Percentiles rank a stretch among this genome's conserved stretches.
Evolutionary conservation across 2,797 vertebrate species (phyloP).

Genomic region (Tamandua tetradactyla): DNA sequence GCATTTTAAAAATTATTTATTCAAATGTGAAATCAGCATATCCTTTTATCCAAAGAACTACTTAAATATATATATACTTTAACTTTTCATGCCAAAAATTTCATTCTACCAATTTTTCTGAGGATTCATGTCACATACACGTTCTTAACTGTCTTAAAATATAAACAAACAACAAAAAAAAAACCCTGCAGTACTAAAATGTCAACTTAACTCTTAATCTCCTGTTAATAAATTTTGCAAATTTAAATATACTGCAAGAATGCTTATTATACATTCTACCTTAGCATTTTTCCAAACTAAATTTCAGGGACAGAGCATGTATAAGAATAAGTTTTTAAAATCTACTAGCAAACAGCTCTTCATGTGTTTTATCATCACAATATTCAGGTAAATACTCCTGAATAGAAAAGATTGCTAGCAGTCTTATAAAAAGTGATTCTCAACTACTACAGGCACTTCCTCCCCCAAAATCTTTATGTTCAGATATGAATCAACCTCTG

Average conservation of each 20-base stretch:
- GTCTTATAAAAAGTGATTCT: neutral
- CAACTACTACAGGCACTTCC: neutral
- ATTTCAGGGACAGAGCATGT: neutral
- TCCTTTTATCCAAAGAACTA: neutral
- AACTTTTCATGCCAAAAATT: neutral
- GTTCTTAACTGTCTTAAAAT: neutral
- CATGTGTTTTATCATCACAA: neutral
- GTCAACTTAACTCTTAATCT: neutral
- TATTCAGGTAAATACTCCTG: neutral
- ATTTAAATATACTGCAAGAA: neutral
- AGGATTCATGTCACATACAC: neutral
- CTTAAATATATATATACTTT: neutral
- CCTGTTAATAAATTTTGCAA: neutral
- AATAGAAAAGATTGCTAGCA: neutral
- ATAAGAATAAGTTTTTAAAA: neutral
- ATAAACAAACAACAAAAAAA: neutral
- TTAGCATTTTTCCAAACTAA: neutral
- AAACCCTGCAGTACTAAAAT: neutral
- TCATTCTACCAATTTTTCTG: neutral
- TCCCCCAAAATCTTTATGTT: neutral
- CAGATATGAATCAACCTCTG: neutral
- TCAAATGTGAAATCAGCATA: neutral
- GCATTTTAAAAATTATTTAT: neutral
- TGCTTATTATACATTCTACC: neutral
- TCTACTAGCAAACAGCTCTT: neutral